Conservation (phyloP, 2,113 vertebrate genomes). For the Caloenas nicobarica region DNA sequence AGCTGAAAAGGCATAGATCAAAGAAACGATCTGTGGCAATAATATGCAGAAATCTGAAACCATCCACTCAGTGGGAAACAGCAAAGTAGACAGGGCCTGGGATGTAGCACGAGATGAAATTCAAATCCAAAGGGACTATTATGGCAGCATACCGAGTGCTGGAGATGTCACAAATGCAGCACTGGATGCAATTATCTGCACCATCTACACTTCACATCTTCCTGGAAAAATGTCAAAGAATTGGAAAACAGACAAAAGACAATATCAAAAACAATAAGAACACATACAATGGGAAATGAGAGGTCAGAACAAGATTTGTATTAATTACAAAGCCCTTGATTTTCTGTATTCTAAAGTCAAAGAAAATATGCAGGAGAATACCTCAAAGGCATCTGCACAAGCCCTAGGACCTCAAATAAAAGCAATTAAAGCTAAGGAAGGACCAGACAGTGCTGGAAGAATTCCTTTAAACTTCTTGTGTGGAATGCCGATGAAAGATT, state of each 20-base stretch:
- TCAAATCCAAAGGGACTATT: neutral
- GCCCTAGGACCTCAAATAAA: slow-evolving; percentile 1
- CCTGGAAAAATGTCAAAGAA: slow-evolving; percentile 8
- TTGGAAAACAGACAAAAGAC: neutral
- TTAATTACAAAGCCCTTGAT: neutral
- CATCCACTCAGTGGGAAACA: neutral
- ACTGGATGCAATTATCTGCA: neutral
- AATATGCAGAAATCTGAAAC: neutral
- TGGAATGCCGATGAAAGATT: slow-evolving; percentile 22
- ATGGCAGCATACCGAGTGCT: neutral
- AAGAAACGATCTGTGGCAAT: neutral
- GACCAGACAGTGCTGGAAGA: neutral
- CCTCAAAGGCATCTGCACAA: slow-evolving; percentile 23
- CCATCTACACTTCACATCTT: neutral
- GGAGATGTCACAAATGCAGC: neutral
- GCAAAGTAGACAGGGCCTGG: neutral
- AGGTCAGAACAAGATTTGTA: neutral
- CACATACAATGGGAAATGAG: neutral
- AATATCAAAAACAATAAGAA: neutral
- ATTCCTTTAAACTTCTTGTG: slow-evolving; percentile 39
- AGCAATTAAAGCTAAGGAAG: slow-evolving; percentile 29
- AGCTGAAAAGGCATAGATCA: slow-evolving; percentile 1
- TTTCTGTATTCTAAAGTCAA: slow-evolving; percentile 11
- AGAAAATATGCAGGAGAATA: slow-evolving; percentile 23
- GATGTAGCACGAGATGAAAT: neutral